Evolutionary conservation across 2,113 vertebrate genomes (phyloP).

Genomic region (Neolamprologus sp.): DNA sequence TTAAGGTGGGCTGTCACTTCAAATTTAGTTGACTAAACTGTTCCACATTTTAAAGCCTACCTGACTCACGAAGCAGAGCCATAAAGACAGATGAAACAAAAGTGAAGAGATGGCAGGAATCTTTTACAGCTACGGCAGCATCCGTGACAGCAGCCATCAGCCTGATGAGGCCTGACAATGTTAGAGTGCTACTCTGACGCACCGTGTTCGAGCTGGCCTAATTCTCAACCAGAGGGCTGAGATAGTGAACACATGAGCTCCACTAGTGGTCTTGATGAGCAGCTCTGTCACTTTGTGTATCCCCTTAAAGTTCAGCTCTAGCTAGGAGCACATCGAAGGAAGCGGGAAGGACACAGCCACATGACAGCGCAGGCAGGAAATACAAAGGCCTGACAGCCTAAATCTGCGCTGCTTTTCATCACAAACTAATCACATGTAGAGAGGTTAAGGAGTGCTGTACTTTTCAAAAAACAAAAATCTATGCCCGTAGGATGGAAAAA

Average conservation of each 20-base stretch:
- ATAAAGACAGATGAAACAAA: constrained; percentile 15
- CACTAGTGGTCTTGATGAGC: constrained; percentile 9
- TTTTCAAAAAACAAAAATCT: neutral
- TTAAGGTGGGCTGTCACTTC: constrained; percentile 14
- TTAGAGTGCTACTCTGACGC: neutral
- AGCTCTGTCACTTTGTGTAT: constrained; percentile 28
- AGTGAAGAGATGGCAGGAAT: neutral
- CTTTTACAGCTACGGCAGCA: neutral
- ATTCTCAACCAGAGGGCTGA: neutral
- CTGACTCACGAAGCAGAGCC: neutral
- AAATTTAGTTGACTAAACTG: neutral
- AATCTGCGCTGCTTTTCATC: neutral
- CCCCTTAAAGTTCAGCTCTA: constrained; percentile 2
- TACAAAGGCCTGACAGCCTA: neutral
- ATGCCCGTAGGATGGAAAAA: neutral
- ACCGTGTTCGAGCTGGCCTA: neutral
- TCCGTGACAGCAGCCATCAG: constrained; percentile 20
- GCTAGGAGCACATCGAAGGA: constrained; percentile 5
- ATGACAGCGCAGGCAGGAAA: neutral
- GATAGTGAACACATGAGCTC: neutral
- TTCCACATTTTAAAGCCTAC: neutral
- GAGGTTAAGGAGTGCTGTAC: neutral
- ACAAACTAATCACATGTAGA: neutral
- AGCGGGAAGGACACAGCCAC: neutral
- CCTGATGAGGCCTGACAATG: constrained; percentile 30